Evolutionary conservation across 2,113 vertebrate genomes (phyloP).

Genomic region (Montifringilla adamsi): DNA sequence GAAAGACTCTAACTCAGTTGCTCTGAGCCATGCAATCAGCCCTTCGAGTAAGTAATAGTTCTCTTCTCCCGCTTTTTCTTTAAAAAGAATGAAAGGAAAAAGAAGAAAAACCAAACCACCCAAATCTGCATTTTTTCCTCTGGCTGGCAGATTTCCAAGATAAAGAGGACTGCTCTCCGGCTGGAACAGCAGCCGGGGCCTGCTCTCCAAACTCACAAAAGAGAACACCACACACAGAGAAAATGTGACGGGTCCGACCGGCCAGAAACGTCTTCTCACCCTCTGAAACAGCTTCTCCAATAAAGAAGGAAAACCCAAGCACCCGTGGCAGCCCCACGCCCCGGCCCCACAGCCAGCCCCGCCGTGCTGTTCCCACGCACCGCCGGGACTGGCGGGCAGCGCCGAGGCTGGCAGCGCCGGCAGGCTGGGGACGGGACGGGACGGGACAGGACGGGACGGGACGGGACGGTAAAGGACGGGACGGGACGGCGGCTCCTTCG

Average conservation of each 20-base stretch:
- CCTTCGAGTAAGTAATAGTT: neutral
- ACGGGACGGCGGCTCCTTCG: neutral
- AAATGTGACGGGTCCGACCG: neutral
- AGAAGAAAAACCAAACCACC: neutral
- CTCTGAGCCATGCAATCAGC: neutral
- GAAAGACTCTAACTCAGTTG: neutral
- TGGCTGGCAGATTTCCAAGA: slow-evolving; percentile 59
- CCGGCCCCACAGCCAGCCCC: neutral
- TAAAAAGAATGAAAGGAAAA: neutral
- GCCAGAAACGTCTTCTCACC: neutral
- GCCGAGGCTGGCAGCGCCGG: neutral
- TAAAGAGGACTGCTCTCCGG: slow-evolving; percentile 30
- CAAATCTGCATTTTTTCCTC: neutral
- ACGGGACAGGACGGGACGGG: neutral
- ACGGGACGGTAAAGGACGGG: no score
- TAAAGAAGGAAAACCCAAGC: neutral
- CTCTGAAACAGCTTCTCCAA: neutral
- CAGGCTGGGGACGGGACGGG: neutral
- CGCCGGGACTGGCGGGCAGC: neutral
- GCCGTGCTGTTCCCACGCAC: slow-evolving; percentile 1
- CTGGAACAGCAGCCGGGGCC: slow-evolving; percentile 33
- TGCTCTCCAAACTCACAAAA: slow-evolving; percentile 37
- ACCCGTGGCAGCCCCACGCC: neutral
- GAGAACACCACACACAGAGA: neutral
- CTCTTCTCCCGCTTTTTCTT: neutral